Percentiles rank a stretch among this genome's conserved stretches.
Evolutionary conservation across 2,888 invertebrate genomes (phyloP).

Genomic region (Ametastegia equiseti): DNA sequence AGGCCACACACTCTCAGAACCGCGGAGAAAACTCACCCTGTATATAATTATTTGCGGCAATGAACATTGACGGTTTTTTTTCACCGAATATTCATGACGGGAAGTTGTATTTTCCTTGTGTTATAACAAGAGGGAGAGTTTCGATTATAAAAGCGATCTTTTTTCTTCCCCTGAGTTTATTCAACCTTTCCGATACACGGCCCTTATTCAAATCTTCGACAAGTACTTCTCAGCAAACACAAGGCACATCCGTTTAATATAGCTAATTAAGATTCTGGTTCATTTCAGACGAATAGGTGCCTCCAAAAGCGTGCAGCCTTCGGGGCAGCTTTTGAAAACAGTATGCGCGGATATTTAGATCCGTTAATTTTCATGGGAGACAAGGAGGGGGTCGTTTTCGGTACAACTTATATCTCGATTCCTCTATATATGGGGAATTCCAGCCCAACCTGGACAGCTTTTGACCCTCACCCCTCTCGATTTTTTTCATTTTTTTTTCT

Average conservation of each 20-base stretch:
- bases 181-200: neutral
- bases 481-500: too few relatives aligned
- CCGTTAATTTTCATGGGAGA: slow-evolving; percentile 23
- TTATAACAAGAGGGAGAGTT: neutral
- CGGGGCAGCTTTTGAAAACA: slow-evolving; percentile 17
- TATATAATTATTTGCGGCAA: too few relatives aligned
- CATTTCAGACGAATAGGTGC: slow-evolving; percentile 12
- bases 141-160: neutral
- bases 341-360: slow-evolving; percentile 20
- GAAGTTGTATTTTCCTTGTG: neutral
- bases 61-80: too few relatives aligned
- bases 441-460: too few relatives aligned
- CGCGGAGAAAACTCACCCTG: too few relatives aligned
- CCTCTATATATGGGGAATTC: too few relatives aligned
- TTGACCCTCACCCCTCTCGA: too few relatives aligned
- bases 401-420: slow-evolving; percentile 24
- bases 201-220: slow-evolving; percentile 55
- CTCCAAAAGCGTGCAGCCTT: neutral
- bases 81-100: too few relatives aligned
- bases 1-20: too few relatives aligned
- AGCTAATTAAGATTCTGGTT: slow-evolving; percentile 56
- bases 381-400: neutral
- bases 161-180: neutral
- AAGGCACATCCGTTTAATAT: slow-evolving; percentile 55
- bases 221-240: slow-evolving; percentile 50